Base-by-base conservation (phyloP, 2,888 invertebrate genomes). In the Pristionchus japonicus region DNA sequence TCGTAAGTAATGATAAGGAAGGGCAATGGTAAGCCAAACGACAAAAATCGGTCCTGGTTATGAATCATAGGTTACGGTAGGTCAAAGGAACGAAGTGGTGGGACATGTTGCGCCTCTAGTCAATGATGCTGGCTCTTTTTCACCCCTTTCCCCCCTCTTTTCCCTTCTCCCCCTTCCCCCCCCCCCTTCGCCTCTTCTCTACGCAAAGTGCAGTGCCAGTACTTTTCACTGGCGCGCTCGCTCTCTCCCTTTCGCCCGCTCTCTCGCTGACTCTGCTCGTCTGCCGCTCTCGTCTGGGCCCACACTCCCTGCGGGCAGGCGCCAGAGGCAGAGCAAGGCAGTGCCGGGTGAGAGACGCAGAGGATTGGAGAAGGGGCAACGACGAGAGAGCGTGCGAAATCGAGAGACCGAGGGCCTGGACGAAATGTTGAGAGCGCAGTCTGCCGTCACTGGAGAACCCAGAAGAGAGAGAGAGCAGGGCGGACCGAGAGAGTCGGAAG, bases 191-290 rank as follows among this genome's bases (percentile, higher is more conserved):
- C 15, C 61, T 64, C 61, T 27, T 23, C 77, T 27, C 74, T 74
- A 40, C 70, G 43, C 77, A 77, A 77, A 77, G 77, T 77, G 77
- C 77, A 77, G 70, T 34, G 34, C 37, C 70, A 70, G 64, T 64
- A 64, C 64, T 64, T 64, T 64, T 64, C 64, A n/a, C n/a, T 61
- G 61, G 4, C 43, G 43, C 11, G 70, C 70, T 20, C 40, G 4
- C 74, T 77, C 77, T 77, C 77, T 20, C 3, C 77, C n/a, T 20
- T 37, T 23, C 37, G 23, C 34, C 1, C 20, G 47, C 1, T 77
- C 77, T 47, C 77, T 77, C 27, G n/a, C 37, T 40, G 20, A 11
- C 70, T 74, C 70, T 40, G 40, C 40, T 15, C 70, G 37, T 40
- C 40, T 40, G 37, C 23, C 70, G 9, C 70, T 37, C 70, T 74